Percentiles rank a stretch among this genome's conserved stretches.
phyloP scores from a whole-genome alignment of 1,140 invertebrate species.

The Drosophila ironensis region DNA sequence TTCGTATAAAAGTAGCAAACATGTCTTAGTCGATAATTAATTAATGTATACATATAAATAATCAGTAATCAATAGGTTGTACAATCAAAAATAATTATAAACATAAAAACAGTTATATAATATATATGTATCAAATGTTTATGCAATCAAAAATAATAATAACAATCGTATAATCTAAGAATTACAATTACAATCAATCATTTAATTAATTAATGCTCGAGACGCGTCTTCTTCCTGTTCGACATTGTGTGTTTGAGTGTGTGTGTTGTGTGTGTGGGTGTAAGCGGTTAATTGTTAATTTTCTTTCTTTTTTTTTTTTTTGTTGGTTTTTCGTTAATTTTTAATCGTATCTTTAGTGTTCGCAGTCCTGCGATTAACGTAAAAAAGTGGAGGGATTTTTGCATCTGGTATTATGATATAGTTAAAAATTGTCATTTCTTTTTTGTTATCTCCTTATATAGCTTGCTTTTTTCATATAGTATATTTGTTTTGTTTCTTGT shows the following conservation, averaged over 20 bases:
- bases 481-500: slow-evolving; percentile 15
- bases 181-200: slow-evolving; percentile 58
- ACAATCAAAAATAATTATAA: slow-evolving; percentile 78
- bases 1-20: slow-evolving; percentile 63
- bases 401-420: slow-evolving; percentile 25
- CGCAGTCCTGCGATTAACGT: slow-evolving; percentile 37
- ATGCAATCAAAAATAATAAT: slow-evolving; percentile 76
- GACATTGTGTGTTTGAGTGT: too few relatives aligned
- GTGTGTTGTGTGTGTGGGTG: too few relatives aligned
- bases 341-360: slow-evolving; percentile 11
- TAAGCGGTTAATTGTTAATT: slow-evolving; percentile 31
- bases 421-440: slow-evolving; percentile 33
- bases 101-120: slow-evolving; percentile 75
- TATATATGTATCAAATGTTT: slow-evolving; percentile 62
- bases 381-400: slow-evolving; percentile 67
- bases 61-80: slow-evolving; percentile 73
- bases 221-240: slow-evolving; percentile 10
- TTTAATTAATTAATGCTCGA: slow-evolving; percentile 51
- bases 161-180: slow-evolving; percentile 59
- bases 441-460: slow-evolving; percentile 9
- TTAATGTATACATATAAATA: slow-evolving; percentile 66
- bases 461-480: slow-evolving; percentile 11
- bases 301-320: slow-evolving; percentile 8
- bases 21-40: slow-evolving; percentile 52
- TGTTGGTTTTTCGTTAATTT: slow-evolving; percentile 17